Evolutionary conservation across 2,113 vertebrate genomes (phyloP).

Genomic region (Dasyprocta punctata): DNA sequence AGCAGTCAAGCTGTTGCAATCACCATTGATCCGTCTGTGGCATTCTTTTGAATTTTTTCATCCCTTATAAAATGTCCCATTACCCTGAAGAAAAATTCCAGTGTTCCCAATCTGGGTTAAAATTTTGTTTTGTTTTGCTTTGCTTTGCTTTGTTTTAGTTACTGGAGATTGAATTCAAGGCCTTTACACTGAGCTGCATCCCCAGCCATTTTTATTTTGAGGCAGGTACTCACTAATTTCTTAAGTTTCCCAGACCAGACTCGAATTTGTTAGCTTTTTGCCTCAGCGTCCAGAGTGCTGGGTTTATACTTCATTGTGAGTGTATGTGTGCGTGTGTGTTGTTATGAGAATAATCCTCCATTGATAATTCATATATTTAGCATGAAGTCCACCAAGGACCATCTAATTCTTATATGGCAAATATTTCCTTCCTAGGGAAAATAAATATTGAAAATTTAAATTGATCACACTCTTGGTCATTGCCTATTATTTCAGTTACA

Average conservation of each 20-base stretch:
- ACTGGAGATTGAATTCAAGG: background rate
- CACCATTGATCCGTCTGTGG: background rate
- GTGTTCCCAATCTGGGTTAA: background rate
- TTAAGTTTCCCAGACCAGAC: background rate
- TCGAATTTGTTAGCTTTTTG: background rate
- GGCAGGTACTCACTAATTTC: background rate
- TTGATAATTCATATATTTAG: background rate
- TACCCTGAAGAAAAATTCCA: background rate
- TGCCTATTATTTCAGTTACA: background rate
- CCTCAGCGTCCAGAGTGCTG: background rate
- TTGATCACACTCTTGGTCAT: background rate
- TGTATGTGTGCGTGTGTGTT: no score
- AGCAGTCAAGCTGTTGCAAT: background rate
- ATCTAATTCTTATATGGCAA: background rate
- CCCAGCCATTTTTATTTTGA: background rate
- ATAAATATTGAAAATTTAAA: background rate
- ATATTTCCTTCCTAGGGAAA: conserved; percentile 43
- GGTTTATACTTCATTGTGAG: background rate
- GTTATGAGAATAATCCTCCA: background rate
- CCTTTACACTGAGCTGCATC: background rate
- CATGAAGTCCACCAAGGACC: background rate
- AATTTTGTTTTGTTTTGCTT: background rate
- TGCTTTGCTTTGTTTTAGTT: background rate
- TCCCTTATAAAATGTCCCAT: background rate
- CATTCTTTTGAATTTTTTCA: background rate